Base-by-base conservation (phyloP, 2,113 vertebrate genomes). In the Marmota monax region DNA sequence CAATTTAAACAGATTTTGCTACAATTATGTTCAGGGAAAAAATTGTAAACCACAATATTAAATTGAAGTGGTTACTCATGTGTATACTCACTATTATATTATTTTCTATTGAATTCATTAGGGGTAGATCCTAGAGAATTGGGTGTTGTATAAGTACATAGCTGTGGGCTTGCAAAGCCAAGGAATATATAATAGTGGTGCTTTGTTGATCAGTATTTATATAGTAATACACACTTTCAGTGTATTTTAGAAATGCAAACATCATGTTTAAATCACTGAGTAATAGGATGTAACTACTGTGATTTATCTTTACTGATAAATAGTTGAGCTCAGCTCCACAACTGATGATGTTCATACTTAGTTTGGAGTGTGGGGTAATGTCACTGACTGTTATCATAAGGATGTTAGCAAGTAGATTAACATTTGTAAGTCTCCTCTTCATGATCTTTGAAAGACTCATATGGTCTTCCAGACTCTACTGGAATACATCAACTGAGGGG, bases 31-130 rank as follows among this genome's bases (percentile, higher is more conserved):
- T 93, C 32, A 77, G 53, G 37, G 29, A 65, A 70, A 92, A 65
- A 92, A 92, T 34, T 53, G 23, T 4, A 73, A 14, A 37, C n/a
- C 25, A 67, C 11, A 16, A 7, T 87, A 77, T 86, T 89, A 92
- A 78, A 84, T 69, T 20, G 74, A 90, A 94, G 20, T 48, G 22
- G 11, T 87, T 69, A 25, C 37, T 80, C 18, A 27, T 39, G 12
- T 51, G 48, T 2, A 22, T 84, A 10, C 70, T 94, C 12, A 73
- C 10, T 84, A 32, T 48, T 88, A 4, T 25, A 45, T 76, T 88
- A 53, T 92, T 94, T 90, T 92, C 39, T 92, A 2, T 77, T 84
- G n/a, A 90, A 51, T 84, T 87, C 7, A 32, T 91, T 86, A 58
- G 51, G 25, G 20, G 5, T 56, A 82, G 42, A 87, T 63, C 39